These are phyloP conservation scores for Lydus trimaculatus DNA, from an alignment of 2,888 invertebrate species.

Conservation along the genomic window DNA sequence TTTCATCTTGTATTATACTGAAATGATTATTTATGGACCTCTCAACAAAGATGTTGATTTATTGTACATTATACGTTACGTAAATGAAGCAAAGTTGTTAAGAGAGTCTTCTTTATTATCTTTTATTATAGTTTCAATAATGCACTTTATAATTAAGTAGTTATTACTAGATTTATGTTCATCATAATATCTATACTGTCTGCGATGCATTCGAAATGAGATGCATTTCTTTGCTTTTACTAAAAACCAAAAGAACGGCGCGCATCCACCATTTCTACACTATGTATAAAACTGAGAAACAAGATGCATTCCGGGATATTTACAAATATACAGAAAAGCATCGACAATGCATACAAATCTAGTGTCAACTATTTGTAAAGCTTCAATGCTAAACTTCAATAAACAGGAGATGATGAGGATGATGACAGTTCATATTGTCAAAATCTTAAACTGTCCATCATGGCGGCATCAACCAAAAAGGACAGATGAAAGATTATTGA, in stretches of 20 bases:
- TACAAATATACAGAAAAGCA: too few species aligned
- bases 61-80: background rate
- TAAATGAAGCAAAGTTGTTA: background rate
- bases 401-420: background rate
- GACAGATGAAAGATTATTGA: background rate
- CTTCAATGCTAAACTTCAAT: too few species aligned
- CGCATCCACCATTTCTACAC: slow-evolving; percentile 2
- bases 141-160: background rate
- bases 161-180: too few species aligned
- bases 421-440: background rate
- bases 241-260: background rate
- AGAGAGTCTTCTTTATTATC: background rate
- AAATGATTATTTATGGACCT: background rate
- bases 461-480: too few species aligned
- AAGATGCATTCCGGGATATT: background rate
- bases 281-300: background rate
- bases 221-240: too few species aligned
- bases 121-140: background rate
- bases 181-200: too few species aligned
- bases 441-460: background rate
- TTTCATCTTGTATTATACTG: background rate
- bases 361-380: background rate
- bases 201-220: too few species aligned
- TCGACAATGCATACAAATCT: too few species aligned
- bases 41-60: slow-evolving; percentile 1